These are phyloP conservation scores for Nyctereutes procyonoides DNA, from an alignment of 2,113 vertebrate genomes.

Conservation along the genomic window DNA sequence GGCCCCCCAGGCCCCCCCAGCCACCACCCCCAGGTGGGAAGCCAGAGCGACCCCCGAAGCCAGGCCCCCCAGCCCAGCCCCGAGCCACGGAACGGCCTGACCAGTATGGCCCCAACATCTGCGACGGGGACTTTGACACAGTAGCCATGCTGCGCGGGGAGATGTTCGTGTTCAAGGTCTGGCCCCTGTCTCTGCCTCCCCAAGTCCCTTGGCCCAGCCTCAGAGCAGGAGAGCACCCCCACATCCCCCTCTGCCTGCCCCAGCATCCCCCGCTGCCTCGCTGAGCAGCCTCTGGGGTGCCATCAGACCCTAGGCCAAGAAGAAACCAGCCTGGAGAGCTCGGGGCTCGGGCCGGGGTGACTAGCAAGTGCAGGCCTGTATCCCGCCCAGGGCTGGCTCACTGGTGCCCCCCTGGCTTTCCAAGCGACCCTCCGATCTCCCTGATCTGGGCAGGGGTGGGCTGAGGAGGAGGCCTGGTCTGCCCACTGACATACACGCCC, in stretches of 20 bases:
- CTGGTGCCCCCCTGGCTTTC: neutral
- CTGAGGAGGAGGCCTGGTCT: rapidly evolving
- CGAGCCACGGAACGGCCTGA: conserved; percentile 87
- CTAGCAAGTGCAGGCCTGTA: neutral
- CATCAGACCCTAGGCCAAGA: neutral
- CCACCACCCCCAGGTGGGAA: conserved; percentile 85
- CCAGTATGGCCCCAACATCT: conserved; percentile 95
- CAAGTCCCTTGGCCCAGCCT: neutral
- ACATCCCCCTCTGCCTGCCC: neutral
- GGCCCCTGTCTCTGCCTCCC: neutral
- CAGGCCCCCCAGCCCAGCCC: conserved; percentile 87
- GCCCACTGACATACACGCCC: neutral
- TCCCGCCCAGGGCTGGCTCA: neutral
- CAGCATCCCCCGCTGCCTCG: neutral
- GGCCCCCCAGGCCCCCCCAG: conserved; percentile 82
- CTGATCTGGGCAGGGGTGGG: neutral
- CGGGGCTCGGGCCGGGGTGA: neutral
- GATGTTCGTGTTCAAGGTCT: conserved; percentile 99
- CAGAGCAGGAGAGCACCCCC: neutral
- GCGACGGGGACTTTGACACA: conserved; percentile 95
- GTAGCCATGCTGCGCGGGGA: conserved; percentile 96
- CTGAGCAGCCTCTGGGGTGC: neutral
- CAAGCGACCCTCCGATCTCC: neutral
- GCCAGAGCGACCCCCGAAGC: conserved; percentile 88
- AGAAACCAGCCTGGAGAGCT: neutral